A percentile compares a stretch with the other conserved stretches of the same genome.
phyloP scores from a whole-genome alignment of 2,113 vertebrate genomes.

The Enhydra lutris region DNA sequence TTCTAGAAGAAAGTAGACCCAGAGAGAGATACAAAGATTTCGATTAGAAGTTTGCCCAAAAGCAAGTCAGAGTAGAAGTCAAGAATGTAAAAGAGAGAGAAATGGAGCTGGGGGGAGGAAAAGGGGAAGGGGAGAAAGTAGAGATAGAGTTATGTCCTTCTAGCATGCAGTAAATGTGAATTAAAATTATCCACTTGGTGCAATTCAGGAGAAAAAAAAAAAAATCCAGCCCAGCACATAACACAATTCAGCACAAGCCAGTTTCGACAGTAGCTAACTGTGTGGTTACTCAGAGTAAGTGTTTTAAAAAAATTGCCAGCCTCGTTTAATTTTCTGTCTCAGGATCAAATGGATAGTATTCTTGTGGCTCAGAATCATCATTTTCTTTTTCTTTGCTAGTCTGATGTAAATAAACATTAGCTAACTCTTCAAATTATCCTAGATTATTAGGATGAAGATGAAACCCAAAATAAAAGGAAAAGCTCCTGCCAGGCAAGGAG shows the following conservation, averaged over 20 bases:
- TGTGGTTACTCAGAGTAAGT: not conserved
- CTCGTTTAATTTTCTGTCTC: not conserved
- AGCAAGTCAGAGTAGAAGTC: conserved; percentile 36
- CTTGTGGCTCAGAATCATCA: not conserved
- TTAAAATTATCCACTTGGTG: not conserved
- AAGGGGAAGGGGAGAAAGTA: not conserved
- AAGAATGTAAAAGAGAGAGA: not conserved
- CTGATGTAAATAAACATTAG: not conserved
- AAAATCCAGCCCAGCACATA: not conserved
- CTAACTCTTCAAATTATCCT: not conserved
- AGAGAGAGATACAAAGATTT: conserved; percentile 52
- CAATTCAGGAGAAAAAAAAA: not conserved
- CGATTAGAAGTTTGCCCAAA: conserved; percentile 52
- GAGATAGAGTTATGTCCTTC: not conserved
- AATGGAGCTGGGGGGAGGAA: not conserved
- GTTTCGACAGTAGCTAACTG: not conserved
- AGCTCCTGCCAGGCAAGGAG: not conserved
- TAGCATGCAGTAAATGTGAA: not conserved
- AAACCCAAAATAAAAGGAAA: not conserved
- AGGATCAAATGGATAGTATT: not conserved
- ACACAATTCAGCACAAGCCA: not conserved
- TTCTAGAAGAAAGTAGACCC: conserved; percentile 66
- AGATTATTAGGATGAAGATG: not conserved
- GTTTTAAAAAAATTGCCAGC: not conserved
- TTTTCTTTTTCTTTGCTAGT: not conserved